These are phyloP conservation scores for Aporophyla nigra DNA, from an alignment of 2,888 invertebrate species.

Conservation along the genomic window DNA sequence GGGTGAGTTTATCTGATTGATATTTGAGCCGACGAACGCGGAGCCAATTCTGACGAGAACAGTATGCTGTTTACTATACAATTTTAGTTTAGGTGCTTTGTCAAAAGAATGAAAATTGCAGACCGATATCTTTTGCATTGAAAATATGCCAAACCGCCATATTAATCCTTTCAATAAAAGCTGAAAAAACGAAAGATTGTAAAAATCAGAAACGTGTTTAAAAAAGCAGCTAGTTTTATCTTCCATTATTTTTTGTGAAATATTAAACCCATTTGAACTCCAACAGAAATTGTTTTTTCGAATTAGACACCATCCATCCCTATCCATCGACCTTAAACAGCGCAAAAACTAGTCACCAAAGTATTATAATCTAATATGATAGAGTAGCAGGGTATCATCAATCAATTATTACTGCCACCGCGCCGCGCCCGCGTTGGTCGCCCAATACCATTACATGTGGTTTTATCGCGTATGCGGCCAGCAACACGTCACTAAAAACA, in stretches of 20 bases:
- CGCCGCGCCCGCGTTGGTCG: background rate
- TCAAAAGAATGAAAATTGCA: background rate
- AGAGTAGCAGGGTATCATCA: constrained; percentile 41
- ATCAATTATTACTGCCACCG: constrained; percentile 34
- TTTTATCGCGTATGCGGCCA: constrained; percentile 10
- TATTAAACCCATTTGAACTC: too few species aligned
- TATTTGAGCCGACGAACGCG: background rate
- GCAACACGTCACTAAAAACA: background rate
- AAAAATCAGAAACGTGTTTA: background rate
- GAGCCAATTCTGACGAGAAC: background rate
- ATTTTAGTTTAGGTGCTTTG: background rate
- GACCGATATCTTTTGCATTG: background rate
- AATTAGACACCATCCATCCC: background rate
- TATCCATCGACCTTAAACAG: background rate
- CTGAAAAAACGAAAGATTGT: background rate
- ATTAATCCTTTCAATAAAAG: background rate
- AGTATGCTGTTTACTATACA: background rate
- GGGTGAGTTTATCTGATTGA: background rate
- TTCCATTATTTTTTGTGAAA: background rate
- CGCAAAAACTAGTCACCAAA: constrained; percentile 24
- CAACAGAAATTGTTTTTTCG: background rate
- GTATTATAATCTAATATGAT: constrained; percentile 46
- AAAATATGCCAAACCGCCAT: background rate
- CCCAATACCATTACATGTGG: constrained; percentile 37
- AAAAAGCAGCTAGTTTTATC: background rate